phyloP scores from a whole-genome alignment of 2,888 invertebrate species.

The Cynaeus angustus region DNA sequence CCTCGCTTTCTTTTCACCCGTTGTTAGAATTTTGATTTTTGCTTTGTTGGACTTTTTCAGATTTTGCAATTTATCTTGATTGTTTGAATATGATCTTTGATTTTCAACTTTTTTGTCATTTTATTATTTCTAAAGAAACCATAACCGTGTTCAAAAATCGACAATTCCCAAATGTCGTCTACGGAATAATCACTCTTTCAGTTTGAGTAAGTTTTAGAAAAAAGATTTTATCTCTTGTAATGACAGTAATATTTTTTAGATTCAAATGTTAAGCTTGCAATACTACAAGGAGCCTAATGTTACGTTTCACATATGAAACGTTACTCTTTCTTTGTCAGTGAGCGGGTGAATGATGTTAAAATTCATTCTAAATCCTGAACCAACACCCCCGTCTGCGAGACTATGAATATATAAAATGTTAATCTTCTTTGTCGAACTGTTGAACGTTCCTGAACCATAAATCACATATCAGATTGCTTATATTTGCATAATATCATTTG shows the following conservation, averaged over 20 bases:
- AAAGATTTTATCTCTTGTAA: no score
- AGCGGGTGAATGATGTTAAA: slow-evolving; percentile 40
- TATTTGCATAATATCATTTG: slow-evolving; percentile 56
- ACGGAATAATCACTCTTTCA: no score
- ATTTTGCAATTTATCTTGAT: no score
- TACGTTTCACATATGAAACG: slow-evolving; percentile 14
- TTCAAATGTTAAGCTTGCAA: slow-evolving; percentile 19
- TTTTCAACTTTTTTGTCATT: no score
- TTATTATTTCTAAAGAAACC: no score
- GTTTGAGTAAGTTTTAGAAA: no score
- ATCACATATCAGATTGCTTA: slow-evolving; percentile 58
- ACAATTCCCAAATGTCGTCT: no score
- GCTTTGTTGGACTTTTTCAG: no score
- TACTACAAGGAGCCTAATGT: background rate
- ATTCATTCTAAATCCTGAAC: slow-evolving; percentile 40
- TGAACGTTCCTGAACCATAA: slow-evolving; percentile 61
- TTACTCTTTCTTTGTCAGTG: slow-evolving; percentile 35
- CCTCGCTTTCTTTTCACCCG: no score
- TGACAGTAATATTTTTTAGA: slow-evolving; percentile 7
- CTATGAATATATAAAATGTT: slow-evolving; percentile 65
- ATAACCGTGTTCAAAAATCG: no score
- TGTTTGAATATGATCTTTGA: no score
- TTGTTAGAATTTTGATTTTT: no score
- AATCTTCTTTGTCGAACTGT: slow-evolving; percentile 65
- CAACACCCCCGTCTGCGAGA: slow-evolving; percentile 32